Evolutionary conservation across 1,140 invertebrate species (phyloP).

Genomic region (silkworm (Bombyx mori)): ASM3026992v2 NC_085115.1:2677001-2677500

Average conservation of each 20-base stretch:
- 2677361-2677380: slow-evolving; percentile 71
- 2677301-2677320: slow-evolving; percentile 32
- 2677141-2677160: slow-evolving; percentile 55
- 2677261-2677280: slow-evolving; percentile 12
- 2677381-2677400: slow-evolving; percentile 65
- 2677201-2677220: slow-evolving; percentile 17
- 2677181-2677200: slow-evolving; percentile 26
- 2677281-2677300: slow-evolving; percentile 29
- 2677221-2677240: slow-evolving; percentile 3
- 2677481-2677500: neutral
- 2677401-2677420: slow-evolving; percentile 54
- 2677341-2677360: slow-evolving; percentile 66
- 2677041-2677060: slow-evolving; percentile 61
- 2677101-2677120: slow-evolving; percentile 64
- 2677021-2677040: slow-evolving; percentile 38
- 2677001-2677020: slow-evolving; percentile 40
- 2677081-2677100: slow-evolving; percentile 56
- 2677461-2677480: slow-evolving; percentile 14
- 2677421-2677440: slow-evolving; percentile 47
- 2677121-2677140: slow-evolving; percentile 47
- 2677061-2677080: slow-evolving; percentile 48
- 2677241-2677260: slow-evolving; percentile 9
- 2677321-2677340: slow-evolving; percentile 53
- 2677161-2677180: slow-evolving; percentile 13
- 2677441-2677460: slow-evolving; percentile 32